Evolutionary conservation across 1,140 invertebrate species (phyloP).

Genomic region (Thalassaphorura encarpata): DNA sequence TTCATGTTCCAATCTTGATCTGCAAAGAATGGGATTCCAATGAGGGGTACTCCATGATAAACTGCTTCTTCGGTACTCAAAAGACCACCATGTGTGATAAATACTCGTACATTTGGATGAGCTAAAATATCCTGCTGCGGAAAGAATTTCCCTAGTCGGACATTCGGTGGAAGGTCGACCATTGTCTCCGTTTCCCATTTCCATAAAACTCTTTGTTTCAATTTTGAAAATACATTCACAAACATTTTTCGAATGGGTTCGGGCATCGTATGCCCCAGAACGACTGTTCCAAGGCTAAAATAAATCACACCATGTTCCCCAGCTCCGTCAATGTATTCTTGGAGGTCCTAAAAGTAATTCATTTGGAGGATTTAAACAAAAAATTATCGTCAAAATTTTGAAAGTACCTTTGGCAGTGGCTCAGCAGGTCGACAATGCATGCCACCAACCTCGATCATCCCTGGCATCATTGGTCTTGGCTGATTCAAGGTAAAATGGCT

Average conservation of each 20-base stretch:
- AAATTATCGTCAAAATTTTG: neutral
- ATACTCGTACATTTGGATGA: constrained; percentile 42
- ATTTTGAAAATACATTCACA: constrained; percentile 53
- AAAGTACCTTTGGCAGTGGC: constrained; percentile 4
- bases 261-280: constrained; percentile 55
- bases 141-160: constrained; percentile 59
- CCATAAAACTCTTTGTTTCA: constrained; percentile 38
- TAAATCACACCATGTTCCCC: constrained; percentile 62
- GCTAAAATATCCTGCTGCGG: constrained; percentile 71
- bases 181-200: constrained; percentile 38
- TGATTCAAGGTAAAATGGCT: constrained; percentile 7
- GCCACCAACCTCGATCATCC: constrained; percentile 18
- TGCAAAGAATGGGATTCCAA: constrained; percentile 34
- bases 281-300: constrained; percentile 68
- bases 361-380: neutral
- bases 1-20: constrained; percentile 18
- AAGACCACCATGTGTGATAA: constrained; percentile 56
- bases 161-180: constrained; percentile 47
- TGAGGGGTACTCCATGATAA: constrained; percentile 52
- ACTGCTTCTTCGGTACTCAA: constrained; percentile 53
- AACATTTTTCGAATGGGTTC: constrained; percentile 52
- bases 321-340: constrained; percentile 28
- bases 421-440: constrained; percentile 11
- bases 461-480: constrained; percentile 11
- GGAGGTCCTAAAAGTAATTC: constrained; percentile 11